Evolutionary conservation across 2,888 invertebrate species (phyloP).

Genomic region (Mythimna albipuncta): DNA sequence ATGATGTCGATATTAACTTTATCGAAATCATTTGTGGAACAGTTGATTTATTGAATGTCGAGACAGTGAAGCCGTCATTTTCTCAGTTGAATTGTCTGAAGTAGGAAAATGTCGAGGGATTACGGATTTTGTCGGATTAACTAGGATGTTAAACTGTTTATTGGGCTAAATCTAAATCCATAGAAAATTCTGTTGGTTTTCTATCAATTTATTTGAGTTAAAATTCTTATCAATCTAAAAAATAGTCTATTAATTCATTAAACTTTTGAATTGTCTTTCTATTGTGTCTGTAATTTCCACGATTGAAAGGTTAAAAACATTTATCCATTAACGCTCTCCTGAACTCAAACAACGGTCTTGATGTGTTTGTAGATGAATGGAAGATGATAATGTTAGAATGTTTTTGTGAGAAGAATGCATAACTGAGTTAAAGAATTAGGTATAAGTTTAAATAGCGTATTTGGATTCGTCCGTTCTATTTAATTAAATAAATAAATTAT

Average conservation of each 20-base stretch:
- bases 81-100: conserved; percentile 2
- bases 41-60: conserved; percentile 8
- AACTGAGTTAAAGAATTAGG: too few relatives aligned
- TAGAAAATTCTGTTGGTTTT: background rate
- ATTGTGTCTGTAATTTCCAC: too few relatives aligned
- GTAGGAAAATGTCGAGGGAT: conserved; percentile 12
- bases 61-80: background rate
- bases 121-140: conserved; percentile 7
- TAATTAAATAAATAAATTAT: too few relatives aligned
- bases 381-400: too few relatives aligned
- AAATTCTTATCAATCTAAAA: background rate
- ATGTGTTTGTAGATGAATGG: too few relatives aligned
- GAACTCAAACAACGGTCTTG: too few relatives aligned
- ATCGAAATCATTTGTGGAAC: conserved; percentile 5
- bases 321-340: too few relatives aligned
- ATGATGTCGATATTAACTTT: background rate
- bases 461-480: too few relatives aligned
- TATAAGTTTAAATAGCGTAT: too few relatives aligned
- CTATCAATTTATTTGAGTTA: background rate
- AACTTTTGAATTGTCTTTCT: too few relatives aligned
- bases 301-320: too few relatives aligned
- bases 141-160: background rate
- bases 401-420: too few relatives aligned
- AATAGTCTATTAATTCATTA: background rate
- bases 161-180: conserved; percentile 9